Conservation (phyloP, 1,140 invertebrate species). For the Drosophila funebris region DNA sequence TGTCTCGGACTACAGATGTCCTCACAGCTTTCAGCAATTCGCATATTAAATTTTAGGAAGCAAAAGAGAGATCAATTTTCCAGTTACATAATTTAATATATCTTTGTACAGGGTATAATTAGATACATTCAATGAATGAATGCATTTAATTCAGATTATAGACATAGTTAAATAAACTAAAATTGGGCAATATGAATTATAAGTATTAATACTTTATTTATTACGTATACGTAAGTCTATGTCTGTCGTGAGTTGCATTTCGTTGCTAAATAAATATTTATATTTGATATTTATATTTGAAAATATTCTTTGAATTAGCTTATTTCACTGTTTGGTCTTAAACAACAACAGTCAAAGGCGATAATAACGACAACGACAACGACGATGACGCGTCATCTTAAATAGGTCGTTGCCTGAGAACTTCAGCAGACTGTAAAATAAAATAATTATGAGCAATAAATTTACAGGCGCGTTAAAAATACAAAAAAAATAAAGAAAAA, state of each 20-base stretch:
- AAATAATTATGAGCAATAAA: conserved; percentile 80
- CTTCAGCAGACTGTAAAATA: conserved; percentile 80
- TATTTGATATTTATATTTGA: not conserved
- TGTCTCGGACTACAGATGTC: too few species aligned
- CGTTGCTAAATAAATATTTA: too few species aligned
- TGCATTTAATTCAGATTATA: too few species aligned
- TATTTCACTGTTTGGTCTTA: conserved; percentile 12
- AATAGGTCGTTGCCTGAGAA: conserved; percentile 71
- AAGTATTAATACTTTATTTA: too few species aligned
- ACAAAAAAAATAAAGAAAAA: conserved; percentile 8
- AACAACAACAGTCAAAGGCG: conserved; percentile 29
- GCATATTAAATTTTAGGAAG: too few species aligned
- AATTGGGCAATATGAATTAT: too few species aligned
- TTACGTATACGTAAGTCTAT: not conserved
- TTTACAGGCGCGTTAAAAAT: conserved; percentile 58
- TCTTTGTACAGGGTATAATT: too few species aligned
- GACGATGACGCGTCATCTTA: conserved; percentile 1
- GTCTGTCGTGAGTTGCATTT: not conserved
- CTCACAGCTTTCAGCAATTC: too few species aligned
- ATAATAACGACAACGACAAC: not conserved
- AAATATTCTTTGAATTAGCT: conserved; percentile 21
- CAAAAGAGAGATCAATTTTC: too few species aligned
- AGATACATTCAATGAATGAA: too few species aligned
- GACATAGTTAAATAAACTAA: too few species aligned
- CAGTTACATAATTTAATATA: too few species aligned